Evolutionary conservation across 2,888 invertebrate genomes (phyloP), one percentile per base, ranked within the genome.

Genomic region (Athalia rosae): DNA sequence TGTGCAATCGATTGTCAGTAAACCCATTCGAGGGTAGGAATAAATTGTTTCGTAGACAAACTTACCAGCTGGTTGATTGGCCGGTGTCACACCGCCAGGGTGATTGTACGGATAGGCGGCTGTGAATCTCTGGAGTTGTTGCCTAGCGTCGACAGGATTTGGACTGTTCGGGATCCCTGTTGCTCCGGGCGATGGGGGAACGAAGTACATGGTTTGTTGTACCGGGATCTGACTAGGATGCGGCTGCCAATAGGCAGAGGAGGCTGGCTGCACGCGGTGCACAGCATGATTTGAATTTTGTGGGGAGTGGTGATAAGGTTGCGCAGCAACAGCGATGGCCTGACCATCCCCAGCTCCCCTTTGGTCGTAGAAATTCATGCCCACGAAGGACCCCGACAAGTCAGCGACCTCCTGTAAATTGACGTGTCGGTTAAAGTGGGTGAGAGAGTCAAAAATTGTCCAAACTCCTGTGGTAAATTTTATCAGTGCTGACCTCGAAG

Each of bases 131-230:
- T 81, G 82, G 4, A 79, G 77, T 66, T 86, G 87, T 47, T 74
- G 74, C 28, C 74, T 62, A 48, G 87, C 84, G 7, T 89, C 89
- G 4, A 81, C 81, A 11, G 86, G 82, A 81, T 83, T 85, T 69
- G 88, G 89, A 76, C 85, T 84, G 3, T 88, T 84, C 8, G 86
- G 81, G 62, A 88, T 82, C n/a, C 88, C 81, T 45, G 87, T 82
- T 78, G 28, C 28, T 28, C 28, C 28, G 28, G 85, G 87, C 48
- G 88, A 83, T 43, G 89, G 88, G 76, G 88, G 88, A 76, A 89
- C 86, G 56, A 89, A 89, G 79, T 89, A 89, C 89, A 89, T 89
- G 28, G 89, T 82, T 79, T 89, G 89, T 74, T 89, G 89, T 0
- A 87, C 84, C 88, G 86, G 86, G 77, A 88, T 86, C 82, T 86